Evolutionary conservation across 2,888 invertebrate species (phyloP), one percentile per base, ranked within the genome.

Genomic region (Drosophila conformis): DNA sequence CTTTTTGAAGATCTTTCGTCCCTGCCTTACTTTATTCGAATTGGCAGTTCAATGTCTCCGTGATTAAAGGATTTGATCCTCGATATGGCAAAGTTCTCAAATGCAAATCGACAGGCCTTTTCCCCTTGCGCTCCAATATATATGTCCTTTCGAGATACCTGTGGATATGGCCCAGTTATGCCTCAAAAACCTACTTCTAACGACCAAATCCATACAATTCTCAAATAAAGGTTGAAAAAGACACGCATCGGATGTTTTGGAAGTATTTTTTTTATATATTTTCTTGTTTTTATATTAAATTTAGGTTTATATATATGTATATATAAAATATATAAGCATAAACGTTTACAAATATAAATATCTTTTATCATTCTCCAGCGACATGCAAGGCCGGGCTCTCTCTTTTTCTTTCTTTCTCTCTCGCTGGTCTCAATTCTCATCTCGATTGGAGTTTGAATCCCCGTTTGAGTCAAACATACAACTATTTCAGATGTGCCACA

Each of bases 311-410:
- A 74, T 71, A 74, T 79, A 71, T 78, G 61, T 74, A 71, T 83
- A 79, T 85, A 84, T 84, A 82, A 80, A 83, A 83, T 83, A 78
- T 86, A 85, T 84, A 86, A 81, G 83, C 83, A 85, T 84, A 85
- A 87, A 83, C 71, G 67, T 87, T 82, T 87, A 84, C 87, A 85
- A 85, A 85, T 85, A 85, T 87, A 85, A 85, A 87, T 87, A 85
- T 87, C 76, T 82, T 76, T 71, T 83, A 74, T 81, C 71, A 66
- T 76, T 83, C 64, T 74, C 78, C 75, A 61, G 72, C 70, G 60
- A 59, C 72, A 38, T 42, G 10, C 56, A 38, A 29, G 6, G 59
- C 36, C 62, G 60, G 38, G 15, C 25, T 46, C 48, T 40, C 40
- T 58, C 6, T 42, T 21, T 46, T 21, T 36, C 15, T 51, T 35